phyloP scores from a whole-genome alignment of 2,888 invertebrate genomes.

The Tipula lateralis region DNA sequence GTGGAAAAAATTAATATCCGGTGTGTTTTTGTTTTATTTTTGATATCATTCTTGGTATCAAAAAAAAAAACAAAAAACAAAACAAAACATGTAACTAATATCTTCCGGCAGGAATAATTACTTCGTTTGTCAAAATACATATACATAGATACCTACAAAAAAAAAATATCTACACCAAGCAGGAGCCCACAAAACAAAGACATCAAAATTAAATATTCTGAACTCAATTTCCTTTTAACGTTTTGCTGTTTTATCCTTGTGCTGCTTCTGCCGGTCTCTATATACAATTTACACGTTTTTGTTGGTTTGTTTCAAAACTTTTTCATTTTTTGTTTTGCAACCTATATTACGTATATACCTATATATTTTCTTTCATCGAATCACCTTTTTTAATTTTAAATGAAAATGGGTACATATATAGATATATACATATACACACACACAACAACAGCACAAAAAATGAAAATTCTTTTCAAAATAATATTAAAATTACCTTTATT shows the following conservation, averaged over 20 bases:
- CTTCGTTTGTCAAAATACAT: not conserved
- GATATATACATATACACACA: not conserved
- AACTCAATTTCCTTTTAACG: conserved; percentile 28
- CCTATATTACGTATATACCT: no score
- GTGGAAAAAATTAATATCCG: conserved; percentile 24
- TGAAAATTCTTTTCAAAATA: not conserved
- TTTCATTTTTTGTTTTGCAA: not conserved
- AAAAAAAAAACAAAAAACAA: no score
- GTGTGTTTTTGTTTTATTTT: not conserved
- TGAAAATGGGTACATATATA: not conserved
- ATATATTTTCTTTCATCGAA: not conserved
- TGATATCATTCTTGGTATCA: not conserved
- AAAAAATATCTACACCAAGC: not conserved
- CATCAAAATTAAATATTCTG: conserved; percentile 13
- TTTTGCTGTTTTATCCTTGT: not conserved
- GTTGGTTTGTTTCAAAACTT: not conserved
- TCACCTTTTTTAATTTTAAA: not conserved
- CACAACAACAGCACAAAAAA: not conserved
- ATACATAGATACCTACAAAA: not conserved
- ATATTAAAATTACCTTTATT: conserved; percentile 24
- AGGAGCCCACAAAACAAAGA: not conserved
- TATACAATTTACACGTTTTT: not conserved
- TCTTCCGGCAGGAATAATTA: conserved; percentile 27
- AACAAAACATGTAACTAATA: conserved; percentile 27
- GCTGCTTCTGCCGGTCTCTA: not conserved